A percentile compares a stretch with the other conserved stretches of the same genome.
Conservation (phyloP, 1,140 invertebrate genomes). For the Drosophila sp. region DNA sequence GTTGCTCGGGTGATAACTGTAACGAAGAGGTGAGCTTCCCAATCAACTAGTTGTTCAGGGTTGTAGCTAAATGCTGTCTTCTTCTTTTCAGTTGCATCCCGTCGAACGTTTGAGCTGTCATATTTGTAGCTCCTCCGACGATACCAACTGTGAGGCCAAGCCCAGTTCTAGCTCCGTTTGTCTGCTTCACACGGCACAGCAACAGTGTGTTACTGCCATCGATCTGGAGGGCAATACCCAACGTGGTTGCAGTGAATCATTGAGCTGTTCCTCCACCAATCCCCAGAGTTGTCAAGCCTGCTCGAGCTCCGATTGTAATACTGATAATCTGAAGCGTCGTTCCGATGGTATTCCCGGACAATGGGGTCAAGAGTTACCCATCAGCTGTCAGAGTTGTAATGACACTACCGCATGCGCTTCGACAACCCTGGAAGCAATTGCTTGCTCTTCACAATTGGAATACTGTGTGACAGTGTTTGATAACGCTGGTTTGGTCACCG, state of each 20-base stretch:
- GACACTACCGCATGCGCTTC: slow-evolving; percentile 39
- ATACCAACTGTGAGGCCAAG: slow-evolving; percentile 38
- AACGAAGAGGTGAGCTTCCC: slow-evolving; percentile 51
- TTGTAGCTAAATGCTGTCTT: background rate
- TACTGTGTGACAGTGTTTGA: slow-evolving; percentile 78
- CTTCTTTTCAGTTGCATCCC: slow-evolving; percentile 57
- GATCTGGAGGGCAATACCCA: slow-evolving; percentile 58
- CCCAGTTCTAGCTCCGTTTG: slow-evolving; percentile 44
- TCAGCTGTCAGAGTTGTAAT: slow-evolving; percentile 59
- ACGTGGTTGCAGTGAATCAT: slow-evolving; percentile 60
- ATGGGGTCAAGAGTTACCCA: slow-evolving; percentile 67
- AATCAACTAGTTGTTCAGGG: background rate
- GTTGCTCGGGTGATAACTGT: slow-evolving; percentile 56
- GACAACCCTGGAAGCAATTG: background rate
- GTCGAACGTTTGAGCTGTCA: slow-evolving; percentile 63
- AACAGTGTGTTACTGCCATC: slow-evolving; percentile 55
- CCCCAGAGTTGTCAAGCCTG: slow-evolving; percentile 50
- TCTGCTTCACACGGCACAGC: slow-evolving; percentile 38
- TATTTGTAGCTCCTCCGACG: slow-evolving; percentile 53
- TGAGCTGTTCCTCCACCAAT: slow-evolving; percentile 43
- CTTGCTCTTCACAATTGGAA: slow-evolving; percentile 46
- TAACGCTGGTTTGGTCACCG: slow-evolving; percentile 34
- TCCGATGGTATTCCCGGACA: slow-evolving; percentile 61
- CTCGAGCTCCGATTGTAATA: slow-evolving; percentile 56
- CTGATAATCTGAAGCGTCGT: slow-evolving; percentile 55